Evolutionary conservation across 2,113 vertebrate genomes (phyloP).

Genomic region (Neolamprologus toae): DNA sequence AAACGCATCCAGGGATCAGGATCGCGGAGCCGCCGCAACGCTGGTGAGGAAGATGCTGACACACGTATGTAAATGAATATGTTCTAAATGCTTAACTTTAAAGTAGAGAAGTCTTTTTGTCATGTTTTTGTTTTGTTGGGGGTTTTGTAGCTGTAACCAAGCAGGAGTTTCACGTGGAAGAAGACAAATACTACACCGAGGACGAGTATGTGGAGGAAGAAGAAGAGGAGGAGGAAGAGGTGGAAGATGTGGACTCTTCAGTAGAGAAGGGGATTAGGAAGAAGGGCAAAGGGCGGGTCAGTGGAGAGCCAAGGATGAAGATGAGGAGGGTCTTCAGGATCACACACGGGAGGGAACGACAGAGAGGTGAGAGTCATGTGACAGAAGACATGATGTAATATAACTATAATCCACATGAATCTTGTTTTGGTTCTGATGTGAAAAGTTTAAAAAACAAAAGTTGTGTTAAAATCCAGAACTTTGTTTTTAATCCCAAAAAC

Average conservation of each 20-base stretch:
- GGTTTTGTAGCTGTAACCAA: constrained; percentile 6
- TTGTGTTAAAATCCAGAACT: neutral
- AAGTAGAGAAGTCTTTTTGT: neutral
- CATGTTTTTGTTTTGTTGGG: neutral
- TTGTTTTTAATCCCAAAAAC: neutral
- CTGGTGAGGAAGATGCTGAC: constrained; percentile 36
- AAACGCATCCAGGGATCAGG: constrained; percentile 39
- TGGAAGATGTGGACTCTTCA: constrained; percentile 35
- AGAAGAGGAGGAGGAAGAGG: constrained; percentile 39
- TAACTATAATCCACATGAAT: neutral
- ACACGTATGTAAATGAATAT: neutral
- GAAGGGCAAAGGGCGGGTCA: constrained; percentile 58
- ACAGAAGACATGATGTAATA: neutral
- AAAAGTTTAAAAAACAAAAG: neutral
- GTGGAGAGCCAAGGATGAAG: constrained; percentile 66
- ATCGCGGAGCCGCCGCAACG: constrained; percentile 20
- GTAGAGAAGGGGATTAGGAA: constrained; percentile 48
- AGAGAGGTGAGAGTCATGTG: constrained; percentile 69
- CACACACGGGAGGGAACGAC: constrained; percentile 78
- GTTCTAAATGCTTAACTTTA: neutral
- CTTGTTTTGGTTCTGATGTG: neutral
- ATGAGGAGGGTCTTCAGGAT: constrained; percentile 77
- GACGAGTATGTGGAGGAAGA: constrained; percentile 70
- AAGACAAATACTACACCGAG: constrained; percentile 68
- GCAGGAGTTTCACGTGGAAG: constrained; percentile 62